phyloP scores from a whole-genome alignment of 1,140 invertebrate species.

The Planococcus citri region DNA sequence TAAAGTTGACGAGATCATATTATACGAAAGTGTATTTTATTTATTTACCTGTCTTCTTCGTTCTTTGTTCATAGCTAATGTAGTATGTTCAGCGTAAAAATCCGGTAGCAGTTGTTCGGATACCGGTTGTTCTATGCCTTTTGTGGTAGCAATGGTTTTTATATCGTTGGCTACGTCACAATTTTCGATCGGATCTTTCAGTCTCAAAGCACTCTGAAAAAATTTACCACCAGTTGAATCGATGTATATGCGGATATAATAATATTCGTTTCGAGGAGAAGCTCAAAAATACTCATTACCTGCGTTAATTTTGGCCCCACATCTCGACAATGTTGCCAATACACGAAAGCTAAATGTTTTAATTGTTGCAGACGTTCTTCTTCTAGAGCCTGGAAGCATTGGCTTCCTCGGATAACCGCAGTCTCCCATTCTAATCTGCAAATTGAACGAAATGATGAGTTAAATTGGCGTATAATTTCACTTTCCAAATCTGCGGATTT shows the following conservation, averaged over 20 bases:
- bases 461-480: neutral
- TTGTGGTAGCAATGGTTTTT: constrained; percentile 46
- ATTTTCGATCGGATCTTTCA: constrained; percentile 52
- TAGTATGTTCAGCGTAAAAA: constrained; percentile 89
- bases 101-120: constrained; percentile 78
- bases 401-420: constrained; percentile 61
- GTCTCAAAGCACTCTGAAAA: constrained; percentile 50
- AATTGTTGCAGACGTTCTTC: constrained; percentile 75
- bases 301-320: constrained; percentile 54
- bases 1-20: too few species aligned
- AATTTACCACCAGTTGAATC: too few species aligned
- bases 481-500: neutral
- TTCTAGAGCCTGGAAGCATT: constrained; percentile 62
- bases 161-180: constrained; percentile 64
- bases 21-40: too few species aligned
- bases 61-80: constrained; percentile 83
- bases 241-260: too few species aligned
- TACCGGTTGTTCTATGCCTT: constrained; percentile 42
- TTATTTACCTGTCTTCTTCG: constrained; percentile 61
- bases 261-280: constrained; percentile 24
- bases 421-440: constrained; percentile 79
- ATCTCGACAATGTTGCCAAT: constrained; percentile 61
- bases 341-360: constrained; percentile 62
- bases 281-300: constrained; percentile 22
- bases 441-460: neutral